Evolutionary conservation across 2,797 vertebrate genomes (phyloP).

Genomic region (Liparis tanakae): DNA sequence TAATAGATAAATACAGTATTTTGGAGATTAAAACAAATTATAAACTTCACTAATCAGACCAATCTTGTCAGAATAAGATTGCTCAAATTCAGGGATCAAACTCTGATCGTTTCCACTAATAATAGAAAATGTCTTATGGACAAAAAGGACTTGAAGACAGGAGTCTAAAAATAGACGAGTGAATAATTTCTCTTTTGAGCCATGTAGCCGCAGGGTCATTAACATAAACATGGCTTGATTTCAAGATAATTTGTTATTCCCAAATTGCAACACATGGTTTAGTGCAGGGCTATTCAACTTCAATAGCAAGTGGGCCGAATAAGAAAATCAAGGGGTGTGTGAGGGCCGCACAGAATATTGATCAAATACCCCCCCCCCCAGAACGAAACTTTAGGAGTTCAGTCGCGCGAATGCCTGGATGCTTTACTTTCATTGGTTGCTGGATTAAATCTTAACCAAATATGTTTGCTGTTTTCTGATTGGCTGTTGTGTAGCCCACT

Average conservation of each 20-base stretch:
- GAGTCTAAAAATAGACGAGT: conserved; percentile 55
- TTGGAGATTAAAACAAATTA: not conserved
- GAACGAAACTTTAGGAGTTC: too few relatives aligned
- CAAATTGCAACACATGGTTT: conserved; percentile 69
- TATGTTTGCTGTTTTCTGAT: too few relatives aligned
- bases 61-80: conserved; percentile 17
- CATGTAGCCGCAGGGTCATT: conserved; percentile 64
- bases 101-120: conserved; percentile 22
- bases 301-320: too few relatives aligned
- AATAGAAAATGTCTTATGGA: conserved; percentile 27
- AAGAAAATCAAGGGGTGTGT: too few relatives aligned
- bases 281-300: too few relatives aligned
- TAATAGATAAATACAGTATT: not conserved
- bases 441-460: too few relatives aligned
- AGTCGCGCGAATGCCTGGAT: too few relatives aligned
- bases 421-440: too few relatives aligned
- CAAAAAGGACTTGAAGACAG: conserved; percentile 37
- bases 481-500: too few relatives aligned
- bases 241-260: conserved; percentile 69
- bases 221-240: conserved; percentile 70
- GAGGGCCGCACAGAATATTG: too few relatives aligned
- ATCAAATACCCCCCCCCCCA: too few relatives aligned
- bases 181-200: conserved; percentile 60
- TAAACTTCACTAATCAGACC: not conserved
- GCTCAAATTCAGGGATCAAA: conserved; percentile 23